Base-by-base conservation (phyloP, 1,140 invertebrate species). In the Xylocopa sonorina region DNA sequence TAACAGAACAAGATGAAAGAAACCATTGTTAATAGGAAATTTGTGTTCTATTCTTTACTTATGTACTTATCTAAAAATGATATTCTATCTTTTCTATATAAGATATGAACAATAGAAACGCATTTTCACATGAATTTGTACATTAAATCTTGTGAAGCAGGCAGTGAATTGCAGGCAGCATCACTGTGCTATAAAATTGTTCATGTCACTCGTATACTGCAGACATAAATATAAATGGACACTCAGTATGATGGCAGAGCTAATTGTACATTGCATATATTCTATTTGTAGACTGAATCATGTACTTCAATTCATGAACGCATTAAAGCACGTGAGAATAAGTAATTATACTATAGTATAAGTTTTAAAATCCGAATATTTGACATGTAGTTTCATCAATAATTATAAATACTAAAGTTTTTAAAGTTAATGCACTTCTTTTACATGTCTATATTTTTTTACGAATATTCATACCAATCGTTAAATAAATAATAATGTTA, bases 121-220 rank as follows among this genome's bases (percentile, higher is more conserved):
- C 67, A 72, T 50, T 55, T 34, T 74, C 53, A 53, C 50, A 24
- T 82, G 46, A 68, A 62, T 86, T 86, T 86, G 84, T 86, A 86
- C 83, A 82, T 85, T 85, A 74, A 74, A 84, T 55, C 82, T 75
- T 82, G 57, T 80, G 38, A 82, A 82, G 74, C 66, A 85, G 79
- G 78, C 83, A 85, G 83, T 85, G 66, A 75, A 85, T 74, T 81
- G 79, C 83, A 85, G 73, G 43, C 62, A 43, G 77, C 76, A 79
- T 85, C 74, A 81, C 80, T 82, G 75, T 85, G 66, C 55, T 82
- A 79, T 62, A 66, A 57, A 79, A 38, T 66, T 55, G 43, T 48
- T 76, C 48, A 66, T 71, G 53, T 60, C 53, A 63, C 43, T 79
- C 27, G 71, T 82, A 81, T 79, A 85, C 78, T 68, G 67, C 50